phyloP scores from a whole-genome alignment of 2,888 invertebrate genomes.

The Zelleria hepariella region DNA sequence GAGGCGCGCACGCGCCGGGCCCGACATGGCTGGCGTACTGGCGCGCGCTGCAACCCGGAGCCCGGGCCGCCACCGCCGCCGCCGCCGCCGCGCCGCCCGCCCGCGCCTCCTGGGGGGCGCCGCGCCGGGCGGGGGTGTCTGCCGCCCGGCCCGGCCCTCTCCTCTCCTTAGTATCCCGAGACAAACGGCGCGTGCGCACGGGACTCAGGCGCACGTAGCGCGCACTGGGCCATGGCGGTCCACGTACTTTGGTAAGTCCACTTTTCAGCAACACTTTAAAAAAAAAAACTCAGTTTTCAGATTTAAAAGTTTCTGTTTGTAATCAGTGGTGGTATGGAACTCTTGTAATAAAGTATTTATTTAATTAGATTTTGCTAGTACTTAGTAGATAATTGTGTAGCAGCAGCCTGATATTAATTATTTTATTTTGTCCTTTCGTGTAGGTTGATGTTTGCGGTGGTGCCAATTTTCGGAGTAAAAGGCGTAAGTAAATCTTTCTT shows the following conservation, averaged over 20 bases:
- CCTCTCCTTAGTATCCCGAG: constrained; percentile 68
- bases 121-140: constrained; percentile 43
- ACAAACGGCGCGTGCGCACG: constrained; percentile 69
- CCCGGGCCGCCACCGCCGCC: constrained; percentile 30
- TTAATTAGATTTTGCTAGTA: no score
- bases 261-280: background rate
- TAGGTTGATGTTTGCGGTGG: constrained; percentile 59
- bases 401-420: no score
- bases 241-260: constrained; percentile 59
- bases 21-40: constrained; percentile 70
- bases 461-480: constrained; percentile 44
- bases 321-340: no score
- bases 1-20: constrained; percentile 63
- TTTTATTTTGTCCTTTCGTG: constrained; percentile 9
- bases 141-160: constrained; percentile 26
- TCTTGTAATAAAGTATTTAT: no score
- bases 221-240: constrained; percentile 66
- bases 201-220: constrained; percentile 64
- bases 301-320: background rate
- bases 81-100: constrained; percentile 23
- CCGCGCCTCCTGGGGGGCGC: constrained; percentile 25
- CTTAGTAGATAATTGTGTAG: no score
- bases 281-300: background rate
- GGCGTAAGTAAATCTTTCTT: constrained; percentile 39
- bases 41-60: constrained; percentile 34